Conservation (phyloP, 2,113 vertebrate genomes). For the Antechinus flavipes region DNA sequence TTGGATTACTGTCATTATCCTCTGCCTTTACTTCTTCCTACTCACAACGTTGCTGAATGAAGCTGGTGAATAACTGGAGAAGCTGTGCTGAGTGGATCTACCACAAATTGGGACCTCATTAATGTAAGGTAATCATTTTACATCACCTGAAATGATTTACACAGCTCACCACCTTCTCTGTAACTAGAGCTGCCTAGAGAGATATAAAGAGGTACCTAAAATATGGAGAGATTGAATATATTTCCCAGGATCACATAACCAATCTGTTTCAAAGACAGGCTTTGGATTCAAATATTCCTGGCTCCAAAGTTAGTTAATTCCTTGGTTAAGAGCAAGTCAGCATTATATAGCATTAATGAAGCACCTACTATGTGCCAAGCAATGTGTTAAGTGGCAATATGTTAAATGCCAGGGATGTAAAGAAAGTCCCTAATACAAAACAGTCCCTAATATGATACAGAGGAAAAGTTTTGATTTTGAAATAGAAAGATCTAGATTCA, state of each 20-base stretch:
- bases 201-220: background rate
- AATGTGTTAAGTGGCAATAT: background rate
- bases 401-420: background rate
- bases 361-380: background rate
- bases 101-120: background rate
- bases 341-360: background rate
- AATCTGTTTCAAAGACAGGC: background rate
- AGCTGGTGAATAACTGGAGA: background rate
- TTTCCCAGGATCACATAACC: background rate
- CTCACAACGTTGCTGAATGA: background rate
- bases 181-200: background rate
- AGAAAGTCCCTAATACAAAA: background rate
- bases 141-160: background rate
- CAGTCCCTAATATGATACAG: background rate
- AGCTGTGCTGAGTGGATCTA: background rate
- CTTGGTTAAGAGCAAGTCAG: background rate
- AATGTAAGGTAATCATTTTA: background rate
- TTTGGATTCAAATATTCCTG: background rate
- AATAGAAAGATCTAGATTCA: background rate
- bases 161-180: no score
- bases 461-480: background rate
- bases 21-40: background rate
- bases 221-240: background rate
- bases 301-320: background rate
- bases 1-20: background rate